phyloP scores from a whole-genome alignment of 2,797 vertebrate genomes.

The Denticeps clupeoides region DNA sequence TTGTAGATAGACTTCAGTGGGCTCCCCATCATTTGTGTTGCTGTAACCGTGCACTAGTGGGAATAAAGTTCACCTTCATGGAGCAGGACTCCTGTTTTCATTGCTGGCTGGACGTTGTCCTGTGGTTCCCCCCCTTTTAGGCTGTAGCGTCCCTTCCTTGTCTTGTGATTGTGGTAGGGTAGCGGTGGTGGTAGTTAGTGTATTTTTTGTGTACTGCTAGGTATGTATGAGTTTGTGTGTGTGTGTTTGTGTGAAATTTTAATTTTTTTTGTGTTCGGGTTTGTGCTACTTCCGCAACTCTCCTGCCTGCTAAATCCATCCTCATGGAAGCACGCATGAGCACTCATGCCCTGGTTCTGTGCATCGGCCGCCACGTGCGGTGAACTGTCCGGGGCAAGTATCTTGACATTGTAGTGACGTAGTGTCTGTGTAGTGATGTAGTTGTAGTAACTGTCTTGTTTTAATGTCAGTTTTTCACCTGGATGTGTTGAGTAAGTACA shows the following conservation, averaged over 20 bases:
- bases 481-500: too few species aligned
- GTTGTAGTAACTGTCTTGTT: slow-evolving; percentile 7
- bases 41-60: slow-evolving; percentile 8
- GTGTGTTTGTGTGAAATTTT: slow-evolving; percentile 5
- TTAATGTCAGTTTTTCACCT: slow-evolving; percentile 6
- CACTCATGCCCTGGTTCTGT: slow-evolving; percentile 7
- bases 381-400: slow-evolving; percentile 36
- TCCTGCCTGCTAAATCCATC: slow-evolving; percentile 1
- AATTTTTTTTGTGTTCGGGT: slow-evolving; percentile 4
- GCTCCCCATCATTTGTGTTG: slow-evolving; percentile 11
- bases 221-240: background rate
- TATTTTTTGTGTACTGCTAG: slow-evolving; percentile 3
- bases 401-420: slow-evolving; percentile 10
- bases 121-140: slow-evolving; percentile 7
- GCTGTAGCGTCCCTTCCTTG: slow-evolving; percentile 1
- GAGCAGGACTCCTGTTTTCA: slow-evolving; percentile 34
- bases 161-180: slow-evolving; percentile 20
- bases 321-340: too few species aligned
- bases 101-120: slow-evolving; percentile 1
- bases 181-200: slow-evolving; percentile 1
- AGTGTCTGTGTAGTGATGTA: slow-evolving; percentile 10
- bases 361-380: slow-evolving; percentile 21
- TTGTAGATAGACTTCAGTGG: slow-evolving; percentile 4
- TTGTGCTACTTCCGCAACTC: slow-evolving; percentile 3
- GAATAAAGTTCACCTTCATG: slow-evolving; percentile 60